phyloP scores from a whole-genome alignment of 2,888 invertebrate species.

The Apantesis nais region DNA sequence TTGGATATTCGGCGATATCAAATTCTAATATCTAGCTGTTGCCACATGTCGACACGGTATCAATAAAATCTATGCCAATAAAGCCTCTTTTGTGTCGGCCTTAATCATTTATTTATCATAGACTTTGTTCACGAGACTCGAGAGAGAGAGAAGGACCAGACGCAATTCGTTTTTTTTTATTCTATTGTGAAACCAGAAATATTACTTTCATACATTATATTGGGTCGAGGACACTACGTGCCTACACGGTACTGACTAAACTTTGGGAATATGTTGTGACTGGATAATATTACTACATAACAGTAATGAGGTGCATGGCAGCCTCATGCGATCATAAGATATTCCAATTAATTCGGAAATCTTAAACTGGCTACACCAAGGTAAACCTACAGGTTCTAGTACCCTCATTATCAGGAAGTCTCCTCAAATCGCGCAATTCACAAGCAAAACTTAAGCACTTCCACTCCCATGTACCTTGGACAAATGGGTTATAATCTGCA shows the following conservation, averaged over 20 bases:
- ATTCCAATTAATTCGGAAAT: neutral
- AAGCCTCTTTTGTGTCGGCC: slow-evolving; percentile 38
- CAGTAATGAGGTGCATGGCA: neutral
- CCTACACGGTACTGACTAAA: neutral
- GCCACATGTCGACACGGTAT: slow-evolving; percentile 49
- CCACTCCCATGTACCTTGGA: too few relatives aligned
- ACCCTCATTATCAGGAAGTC: too few relatives aligned
- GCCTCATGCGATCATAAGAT: too few relatives aligned
- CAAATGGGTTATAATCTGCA: too few relatives aligned
- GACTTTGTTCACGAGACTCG: slow-evolving; percentile 22
- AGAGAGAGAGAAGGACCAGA: slow-evolving; percentile 5
- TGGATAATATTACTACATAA: neutral
- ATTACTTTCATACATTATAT: neutral
- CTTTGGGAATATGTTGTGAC: neutral
- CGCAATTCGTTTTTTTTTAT: slow-evolving; percentile 44
- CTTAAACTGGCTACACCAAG: neutral
- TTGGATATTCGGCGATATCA: slow-evolving; percentile 43
- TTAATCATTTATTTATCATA: slow-evolving; percentile 38
- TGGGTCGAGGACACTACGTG: neutral
- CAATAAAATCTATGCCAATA: slow-evolving; percentile 49
- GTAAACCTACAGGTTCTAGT: too few relatives aligned
- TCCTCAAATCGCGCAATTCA: too few relatives aligned
- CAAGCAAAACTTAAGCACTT: too few relatives aligned
- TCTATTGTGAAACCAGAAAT: slow-evolving; percentile 38
- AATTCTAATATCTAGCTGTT: slow-evolving; percentile 42